A percentile compares a stretch with the other conserved stretches of the same genome.
phyloP scores from a whole-genome alignment of 2,113 vertebrate genomes.

The Actinemys pallida region DNA sequence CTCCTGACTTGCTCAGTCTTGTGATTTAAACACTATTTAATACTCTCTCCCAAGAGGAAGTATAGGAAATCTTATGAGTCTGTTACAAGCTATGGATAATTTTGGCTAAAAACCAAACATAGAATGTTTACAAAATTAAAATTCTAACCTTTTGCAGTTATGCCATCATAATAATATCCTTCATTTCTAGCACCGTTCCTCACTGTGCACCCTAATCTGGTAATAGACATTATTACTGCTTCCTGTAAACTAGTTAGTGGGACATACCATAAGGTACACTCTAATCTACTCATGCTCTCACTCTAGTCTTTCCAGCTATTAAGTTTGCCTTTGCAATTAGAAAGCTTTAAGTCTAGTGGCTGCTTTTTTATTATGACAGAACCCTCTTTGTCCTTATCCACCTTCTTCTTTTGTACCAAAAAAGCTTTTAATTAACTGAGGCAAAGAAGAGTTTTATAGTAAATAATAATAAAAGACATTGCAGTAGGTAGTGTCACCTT shows the following conservation, averaged over 20 bases:
- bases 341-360: neutral
- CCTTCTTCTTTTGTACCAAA: neutral
- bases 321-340: neutral
- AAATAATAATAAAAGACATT: neutral
- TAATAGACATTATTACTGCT: neutral
- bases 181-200: neutral
- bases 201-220: neutral
- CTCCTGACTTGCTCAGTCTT: neutral
- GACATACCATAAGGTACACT: neutral
- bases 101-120: neutral
- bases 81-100: neutral
- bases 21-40: neutral
- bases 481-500: neutral
- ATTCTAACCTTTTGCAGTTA: neutral
- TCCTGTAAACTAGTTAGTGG: neutral
- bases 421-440: neutral
- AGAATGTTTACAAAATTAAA: neutral
- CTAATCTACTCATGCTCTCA: neutral
- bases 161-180: neutral
- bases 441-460: neutral
- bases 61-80: neutral
- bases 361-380: neutral
- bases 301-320: neutral
- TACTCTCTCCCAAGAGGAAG: neutral
- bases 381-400: neutral